Conservation (phyloP, 2,888 invertebrate genomes). For the Perizoma affinitatum region DNA sequence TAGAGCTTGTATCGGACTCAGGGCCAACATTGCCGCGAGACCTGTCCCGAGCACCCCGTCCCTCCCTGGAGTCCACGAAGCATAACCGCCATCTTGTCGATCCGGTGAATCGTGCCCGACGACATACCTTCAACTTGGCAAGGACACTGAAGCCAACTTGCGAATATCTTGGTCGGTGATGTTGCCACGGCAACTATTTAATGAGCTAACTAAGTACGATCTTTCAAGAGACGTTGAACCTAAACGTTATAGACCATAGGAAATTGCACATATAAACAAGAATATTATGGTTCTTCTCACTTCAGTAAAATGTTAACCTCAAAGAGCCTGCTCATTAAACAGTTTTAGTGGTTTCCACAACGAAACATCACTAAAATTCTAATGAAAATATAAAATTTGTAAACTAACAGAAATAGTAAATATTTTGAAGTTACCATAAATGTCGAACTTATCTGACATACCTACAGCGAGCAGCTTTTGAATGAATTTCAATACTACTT, state of each 20-base stretch:
- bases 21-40: slow-evolving; percentile 50
- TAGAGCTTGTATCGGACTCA: slow-evolving; percentile 66
- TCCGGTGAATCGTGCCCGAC: slow-evolving; percentile 63
- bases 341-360: slow-evolving; percentile 23
- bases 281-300: slow-evolving; percentile 54
- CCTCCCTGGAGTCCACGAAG: slow-evolving; percentile 59
- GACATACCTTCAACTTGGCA: slow-evolving; percentile 59
- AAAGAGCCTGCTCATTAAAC: slow-evolving; percentile 43
- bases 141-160: slow-evolving; percentile 56
- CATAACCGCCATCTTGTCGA: slow-evolving; percentile 75
- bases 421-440: too few species aligned
- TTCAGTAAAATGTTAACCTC: slow-evolving; percentile 46
- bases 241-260: slow-evolving; percentile 36
- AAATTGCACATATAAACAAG: slow-evolving; percentile 54
- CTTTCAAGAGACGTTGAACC: slow-evolving; percentile 44
- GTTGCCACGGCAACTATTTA: slow-evolving; percentile 41
- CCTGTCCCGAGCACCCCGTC: slow-evolving; percentile 56
- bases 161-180: slow-evolving; percentile 43
- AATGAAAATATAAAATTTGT: too few species aligned
- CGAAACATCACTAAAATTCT: too few species aligned
- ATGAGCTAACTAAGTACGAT: slow-evolving; percentile 34
- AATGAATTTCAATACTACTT: too few species aligned
- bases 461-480: too few species aligned
- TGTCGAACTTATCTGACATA: too few species aligned
- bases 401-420: too few species aligned